Conservation (phyloP, 2,113 vertebrate genomes). For the Alethe castanea region DNA sequence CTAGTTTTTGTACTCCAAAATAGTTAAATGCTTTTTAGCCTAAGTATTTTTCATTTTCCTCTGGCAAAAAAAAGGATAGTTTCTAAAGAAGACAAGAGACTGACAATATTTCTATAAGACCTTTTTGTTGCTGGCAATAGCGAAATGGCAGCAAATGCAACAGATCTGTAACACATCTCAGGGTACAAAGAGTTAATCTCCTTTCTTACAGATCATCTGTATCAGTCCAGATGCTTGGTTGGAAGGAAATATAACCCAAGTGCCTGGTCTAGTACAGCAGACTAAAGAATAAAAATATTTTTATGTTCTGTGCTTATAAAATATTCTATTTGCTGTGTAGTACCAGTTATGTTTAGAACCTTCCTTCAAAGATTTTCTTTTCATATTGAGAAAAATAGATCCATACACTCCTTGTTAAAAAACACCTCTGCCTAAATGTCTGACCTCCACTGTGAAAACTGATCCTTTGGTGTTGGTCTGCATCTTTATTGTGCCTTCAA, state of each 20-base stretch:
- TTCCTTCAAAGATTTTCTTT: constrained; percentile 29
- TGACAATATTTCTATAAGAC: not conserved
- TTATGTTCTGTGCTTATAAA: constrained; percentile 39
- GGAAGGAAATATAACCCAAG: constrained; percentile 49
- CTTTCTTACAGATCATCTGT: constrained; percentile 37
- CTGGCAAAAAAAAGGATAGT: not conserved
- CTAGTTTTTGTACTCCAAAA: not conserved
- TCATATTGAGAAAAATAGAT: constrained; percentile 24
- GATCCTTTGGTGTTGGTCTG: constrained; percentile 30
- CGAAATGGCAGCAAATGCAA: constrained; percentile 1
- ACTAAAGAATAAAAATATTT: constrained; percentile 49
- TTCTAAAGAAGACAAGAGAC: not conserved
- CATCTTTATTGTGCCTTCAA: constrained; percentile 32
- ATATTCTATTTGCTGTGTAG: constrained; percentile 36
- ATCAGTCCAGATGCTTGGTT: constrained; percentile 53
- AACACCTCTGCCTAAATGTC: constrained; percentile 19
- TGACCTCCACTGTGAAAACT: constrained; percentile 16
- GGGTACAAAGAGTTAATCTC: constrained; percentile 50
- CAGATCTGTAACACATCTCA: constrained; percentile 2
- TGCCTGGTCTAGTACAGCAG: constrained; percentile 11
- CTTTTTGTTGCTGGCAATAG: not conserved
- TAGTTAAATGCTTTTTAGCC: not conserved
- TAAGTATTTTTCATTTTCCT: not conserved
- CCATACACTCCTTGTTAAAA: constrained; percentile 24
- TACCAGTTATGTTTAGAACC: not conserved